A percentile compares a stretch with the other conserved stretches of the same genome.
Conservation (phyloP, 2,888 invertebrate genomes). For the Pomacea canaliculata region DNA sequence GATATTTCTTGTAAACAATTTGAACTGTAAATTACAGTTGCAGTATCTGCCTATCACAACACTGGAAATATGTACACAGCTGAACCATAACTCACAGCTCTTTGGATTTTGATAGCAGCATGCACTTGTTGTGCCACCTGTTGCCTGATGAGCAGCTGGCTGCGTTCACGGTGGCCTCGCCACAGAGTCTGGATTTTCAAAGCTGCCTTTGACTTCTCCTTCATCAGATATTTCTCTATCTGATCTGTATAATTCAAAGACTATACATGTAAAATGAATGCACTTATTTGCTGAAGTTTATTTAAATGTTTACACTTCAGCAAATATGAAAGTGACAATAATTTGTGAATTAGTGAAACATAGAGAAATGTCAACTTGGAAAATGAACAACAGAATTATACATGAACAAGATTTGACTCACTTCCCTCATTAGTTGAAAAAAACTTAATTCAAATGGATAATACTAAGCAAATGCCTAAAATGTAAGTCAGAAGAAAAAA, state of each 20-base stretch:
- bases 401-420: too few species aligned
- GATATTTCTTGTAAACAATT: too few species aligned
- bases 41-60: too few species aligned
- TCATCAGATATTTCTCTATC: constrained; percentile 59
- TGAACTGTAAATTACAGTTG: too few species aligned
- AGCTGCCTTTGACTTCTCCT: constrained; percentile 61
- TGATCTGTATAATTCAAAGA: constrained; percentile 45
- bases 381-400: too few species aligned
- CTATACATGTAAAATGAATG: too few species aligned
- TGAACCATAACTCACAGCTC: constrained; percentile 48
- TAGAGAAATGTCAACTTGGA: background rate
- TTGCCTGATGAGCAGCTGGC: constrained; percentile 43
- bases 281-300: too few species aligned
- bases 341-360: too few species aligned
- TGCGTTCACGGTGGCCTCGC: constrained; percentile 58
- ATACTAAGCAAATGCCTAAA: too few species aligned
- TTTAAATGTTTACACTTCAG: background rate
- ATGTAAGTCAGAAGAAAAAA: background rate
- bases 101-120: constrained; percentile 65
- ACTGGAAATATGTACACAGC: background rate
- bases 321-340: background rate
- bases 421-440: too few species aligned
- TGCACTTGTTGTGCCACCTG: constrained; percentile 40
- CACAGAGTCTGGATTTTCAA: constrained; percentile 63
- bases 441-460: too few species aligned